Evolutionary conservation across 2,888 invertebrate genomes (phyloP), one percentile per base, ranked within the genome.

Genomic region (Camponotus fellah): DNA sequence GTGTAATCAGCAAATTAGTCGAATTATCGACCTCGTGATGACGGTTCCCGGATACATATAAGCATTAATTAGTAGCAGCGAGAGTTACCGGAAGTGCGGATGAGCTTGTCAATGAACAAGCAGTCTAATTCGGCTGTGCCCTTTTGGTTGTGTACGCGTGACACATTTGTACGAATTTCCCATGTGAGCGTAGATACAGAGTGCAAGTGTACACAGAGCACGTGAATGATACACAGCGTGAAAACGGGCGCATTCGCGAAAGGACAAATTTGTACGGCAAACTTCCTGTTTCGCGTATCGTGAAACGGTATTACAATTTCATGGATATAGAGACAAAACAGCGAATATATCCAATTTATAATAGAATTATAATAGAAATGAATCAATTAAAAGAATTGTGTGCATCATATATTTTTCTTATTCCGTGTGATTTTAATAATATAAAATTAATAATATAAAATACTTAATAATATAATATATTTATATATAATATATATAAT

Each of bases 161-260:
- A 79, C 80, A 83, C 81, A 87, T 83, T 88, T 83, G 77, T 82
- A 77, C 87, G 74, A 83, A 88, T 88, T 88, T 88, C 85, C 88
- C 85, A 80, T 56, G 83, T 83, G 87, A 87, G 64, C 76, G 65
- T 77, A 66, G 82, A 66, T 80, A 43, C 32, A 72, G 79, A 86
- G 58, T 46, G 34, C 79, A 66, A 60, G 71, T 79, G 77, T 79
- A 71, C 79, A 79, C 71, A 79, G 43, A 43, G 58, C 46, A 80
- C 46, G 72, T 80, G 71, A 80, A 71, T 75, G 72, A 80, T 82
- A 72, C 65, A 66, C 58, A 72, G 80, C 65, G 69, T 66, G 77
- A 82, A 72, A 76, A 81, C 65, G 66, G 79, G 58, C 56, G 66
- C 60, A 85, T 85, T 60, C 62, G 77, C 46, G 74, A 69, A 68